Base-by-base conservation (phyloP, 2,888 invertebrate species). In the Meta bourneti region DNA sequence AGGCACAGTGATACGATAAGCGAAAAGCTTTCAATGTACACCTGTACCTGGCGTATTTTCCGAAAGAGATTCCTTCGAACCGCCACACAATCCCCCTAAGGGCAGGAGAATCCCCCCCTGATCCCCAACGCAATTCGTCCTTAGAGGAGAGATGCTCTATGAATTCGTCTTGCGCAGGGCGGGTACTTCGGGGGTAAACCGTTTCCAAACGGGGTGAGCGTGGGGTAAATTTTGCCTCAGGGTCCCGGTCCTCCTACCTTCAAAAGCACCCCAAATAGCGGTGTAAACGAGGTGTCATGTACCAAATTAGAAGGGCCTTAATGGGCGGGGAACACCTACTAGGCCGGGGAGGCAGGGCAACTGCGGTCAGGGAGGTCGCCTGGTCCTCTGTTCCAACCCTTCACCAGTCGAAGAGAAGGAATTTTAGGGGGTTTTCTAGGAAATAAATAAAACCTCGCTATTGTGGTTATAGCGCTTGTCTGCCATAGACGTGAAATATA, bases 241-340 rank as follows among this genome's bases (percentile, higher is more conserved):
- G 16, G 49, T 1, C 34, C 34, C 34, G 1, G 1, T 34, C 34
- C 34, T 34, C 34, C 34, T 34, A 34, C 34, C 34, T 34, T 34
- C 34, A 34, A 34, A 34, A 34, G 34, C 34, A 34, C 34, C 34
- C 34, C 34, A 34, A 34, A 34, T 34, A 34, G 34, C 16, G 54
- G 79, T 54, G 52, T 20, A 74, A 74, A n/a, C 54, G 16, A 34
- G 74, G 83, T 84, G 83, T 84, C 83, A 84, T 52, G 74, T 74
- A 54, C 54, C 54, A 74, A 54, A 84, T 84, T 84, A 54, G 61
- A 52, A 20, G 78, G 51, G 8, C 7, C 52, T 51, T 19, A 51
- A n/a, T 52, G 78, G 51, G 9, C 78, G 52, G n/a, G n/a, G 61
- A 16, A 16, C 61, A 16, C 13, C 61, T 11, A 61, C 7, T 9